Base-by-base conservation (phyloP, 2,888 invertebrate species). In the Oithona nana region DNA sequence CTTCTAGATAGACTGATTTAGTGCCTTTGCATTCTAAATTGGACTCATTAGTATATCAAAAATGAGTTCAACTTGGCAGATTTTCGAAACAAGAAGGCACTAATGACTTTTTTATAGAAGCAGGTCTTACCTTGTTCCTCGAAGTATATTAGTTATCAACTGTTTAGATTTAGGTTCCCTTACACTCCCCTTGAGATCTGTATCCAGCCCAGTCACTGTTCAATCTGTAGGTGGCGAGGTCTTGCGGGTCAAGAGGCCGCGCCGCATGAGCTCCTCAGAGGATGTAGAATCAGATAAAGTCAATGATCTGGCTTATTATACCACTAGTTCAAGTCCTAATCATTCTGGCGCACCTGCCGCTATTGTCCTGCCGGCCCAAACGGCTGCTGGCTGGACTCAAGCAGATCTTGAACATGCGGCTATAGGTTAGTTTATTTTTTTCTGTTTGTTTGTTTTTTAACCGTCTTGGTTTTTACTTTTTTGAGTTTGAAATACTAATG, bases 181-280 rank as follows among this genome's bases (percentile, higher is more conserved):
- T 49, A 49, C 73, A 51, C 68, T 74, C 65, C 74, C 74, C 61
- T 70, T 74, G 65, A 73, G 71, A 68, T 71, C 74, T 57, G n/a
- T 22, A 3, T 24, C 22, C n/a, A 50, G 49, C 16, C 57, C 57
- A 13, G 63, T 57, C n/a, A 26, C 55, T 16, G 57, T 62, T 24
- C 57, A 56, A 16, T 74, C 74, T 68, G 75, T 75, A 54, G 70
- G 72, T 65, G 68, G 71, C 69, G 74, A 78, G 70, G 24, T 59
- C 11, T 73, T 77, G 68, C 70, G 75, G 63, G 76, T 74, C 69
- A 79, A 79, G 69, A 72, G 78, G 63, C 69, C 76, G 59, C 74
- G 78, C 64, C 73, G 78, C 64, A 74, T 77, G 65, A 78, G 78
- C 60, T 77, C 78, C 1, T 73, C 74, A 6, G 78, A 78, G 64